A percentile compares a stretch with the other conserved stretches of the same genome.
Conservation (phyloP, 2,113 vertebrate species). For the Hemiprocne comata region DNA sequence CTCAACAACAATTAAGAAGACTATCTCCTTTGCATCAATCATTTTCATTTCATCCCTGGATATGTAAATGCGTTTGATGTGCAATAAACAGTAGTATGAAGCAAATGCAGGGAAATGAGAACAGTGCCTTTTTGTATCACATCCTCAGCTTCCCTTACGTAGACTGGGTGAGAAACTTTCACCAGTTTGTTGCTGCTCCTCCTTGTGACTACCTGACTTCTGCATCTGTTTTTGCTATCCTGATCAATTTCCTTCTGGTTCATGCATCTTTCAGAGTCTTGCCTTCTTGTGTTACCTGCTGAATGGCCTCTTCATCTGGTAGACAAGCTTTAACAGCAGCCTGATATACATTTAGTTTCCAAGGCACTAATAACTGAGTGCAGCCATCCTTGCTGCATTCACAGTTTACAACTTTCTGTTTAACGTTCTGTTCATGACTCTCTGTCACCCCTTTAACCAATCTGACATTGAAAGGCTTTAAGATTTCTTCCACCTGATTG, state of each 20-base stretch:
- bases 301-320: neutral
- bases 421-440: neutral
- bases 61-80: conserved; percentile 7
- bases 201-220: neutral
- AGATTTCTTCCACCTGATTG: neutral
- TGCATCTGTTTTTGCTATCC: neutral
- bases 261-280: neutral
- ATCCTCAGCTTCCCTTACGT: neutral
- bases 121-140: neutral
- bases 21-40: conserved; percentile 44
- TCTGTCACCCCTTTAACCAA: neutral
- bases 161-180: neutral
- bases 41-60: conserved; percentile 40
- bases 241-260: neutral
- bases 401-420: neutral
- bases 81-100: conserved; percentile 17
- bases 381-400: accelerated
- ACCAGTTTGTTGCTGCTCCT: neutral
- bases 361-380: neutral
- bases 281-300: neutral
- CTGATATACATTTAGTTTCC: neutral
- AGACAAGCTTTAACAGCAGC: neutral
- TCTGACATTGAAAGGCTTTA: neutral
- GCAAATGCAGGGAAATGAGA: conserved; percentile 61
- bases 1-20: conserved; percentile 48